Conservation (phyloP, 2,888 invertebrate genomes). For the Leucophora obtusa region DNA sequence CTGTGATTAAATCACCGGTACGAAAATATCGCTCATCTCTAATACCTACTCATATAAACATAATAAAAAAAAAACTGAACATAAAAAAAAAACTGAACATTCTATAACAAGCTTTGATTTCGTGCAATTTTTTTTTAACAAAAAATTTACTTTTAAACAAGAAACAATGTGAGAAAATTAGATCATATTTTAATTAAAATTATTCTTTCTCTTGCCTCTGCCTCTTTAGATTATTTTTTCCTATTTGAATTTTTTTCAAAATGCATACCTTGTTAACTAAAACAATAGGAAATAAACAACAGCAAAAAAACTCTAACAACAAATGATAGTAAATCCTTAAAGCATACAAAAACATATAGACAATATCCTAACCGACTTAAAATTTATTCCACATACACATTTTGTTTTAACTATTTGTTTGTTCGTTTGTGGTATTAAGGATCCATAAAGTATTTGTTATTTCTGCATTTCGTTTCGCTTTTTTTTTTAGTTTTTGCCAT, state of each 20-base stretch:
- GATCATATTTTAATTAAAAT: no score
- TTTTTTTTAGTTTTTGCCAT: slow-evolving; percentile 6
- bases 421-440: slow-evolving; percentile 29
- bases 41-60: no score
- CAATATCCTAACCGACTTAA: not conserved
- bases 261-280: not conserved
- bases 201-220: no score
- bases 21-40: no score
- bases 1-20: no score
- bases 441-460: slow-evolving; percentile 47
- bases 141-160: no score
- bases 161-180: no score
- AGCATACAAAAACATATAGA: not conserved
- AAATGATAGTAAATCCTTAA: slow-evolving; percentile 12
- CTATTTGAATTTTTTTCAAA: not conserved
- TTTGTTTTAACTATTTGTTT: slow-evolving; percentile 21
- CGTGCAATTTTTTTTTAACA: no score
- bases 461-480: not conserved
- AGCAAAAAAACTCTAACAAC: not conserved
- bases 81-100: no score
- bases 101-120: no score
- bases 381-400: slow-evolving; percentile 6
- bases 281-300: not conserved
- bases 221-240: no score
- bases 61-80: no score